Conservation (phyloP, 2,888 invertebrate species). For the Dyspetes luteomarginatus region DNA sequence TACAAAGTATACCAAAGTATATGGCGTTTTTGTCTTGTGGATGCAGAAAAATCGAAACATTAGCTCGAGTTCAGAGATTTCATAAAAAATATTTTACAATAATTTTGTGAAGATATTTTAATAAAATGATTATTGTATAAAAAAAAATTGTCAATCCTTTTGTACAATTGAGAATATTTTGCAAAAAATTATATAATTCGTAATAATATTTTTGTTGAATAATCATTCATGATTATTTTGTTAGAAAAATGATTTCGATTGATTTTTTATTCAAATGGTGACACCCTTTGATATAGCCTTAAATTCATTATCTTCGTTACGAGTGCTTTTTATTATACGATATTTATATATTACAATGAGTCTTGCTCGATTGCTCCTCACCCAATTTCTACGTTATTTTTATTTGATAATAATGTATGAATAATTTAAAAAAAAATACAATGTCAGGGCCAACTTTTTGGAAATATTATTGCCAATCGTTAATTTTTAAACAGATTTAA, state of each 20-base stretch:
- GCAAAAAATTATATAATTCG: not conserved
- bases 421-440: too few species aligned
- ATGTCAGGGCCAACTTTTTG: too few species aligned
- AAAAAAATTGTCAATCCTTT: not conserved
- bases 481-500: constrained; percentile 78
- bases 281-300: not conserved
- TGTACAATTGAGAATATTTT: not conserved
- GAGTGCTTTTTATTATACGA: not conserved
- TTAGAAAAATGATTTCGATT: constrained; percentile 1
- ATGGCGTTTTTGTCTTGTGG: constrained; percentile 60
- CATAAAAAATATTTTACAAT: not conserved
- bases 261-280: not conserved
- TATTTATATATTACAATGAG: too few species aligned
- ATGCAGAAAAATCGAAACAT: constrained; percentile 50
- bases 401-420: too few species aligned
- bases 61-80: constrained; percentile 1
- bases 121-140: not conserved
- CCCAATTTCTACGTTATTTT: too few species aligned
- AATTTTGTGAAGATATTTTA: not conserved
- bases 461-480: too few species aligned
- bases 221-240: constrained; percentile 14
- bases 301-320: not conserved
- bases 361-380: too few species aligned
- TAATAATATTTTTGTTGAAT: not conserved
- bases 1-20: not conserved